Evolutionary conservation across 2,888 invertebrate genomes (phyloP).

Genomic region (Camptogramma bilineatum): DNA sequence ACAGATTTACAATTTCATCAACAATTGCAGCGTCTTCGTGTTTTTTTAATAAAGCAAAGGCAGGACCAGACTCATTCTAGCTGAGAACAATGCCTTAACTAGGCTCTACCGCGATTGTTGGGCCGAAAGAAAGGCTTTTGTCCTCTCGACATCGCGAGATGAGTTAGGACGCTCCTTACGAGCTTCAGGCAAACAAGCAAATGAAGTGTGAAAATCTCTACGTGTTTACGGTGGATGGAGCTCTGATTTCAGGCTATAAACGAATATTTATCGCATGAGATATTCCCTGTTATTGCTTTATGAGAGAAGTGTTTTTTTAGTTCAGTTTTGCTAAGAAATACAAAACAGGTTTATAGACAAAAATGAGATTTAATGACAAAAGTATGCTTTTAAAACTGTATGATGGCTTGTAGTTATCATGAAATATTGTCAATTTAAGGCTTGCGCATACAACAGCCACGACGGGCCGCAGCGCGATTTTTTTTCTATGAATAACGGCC

Average conservation of each 20-base stretch:
- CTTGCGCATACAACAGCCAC: no score
- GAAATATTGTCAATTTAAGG: no score
- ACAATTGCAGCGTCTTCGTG: conserved; percentile 27
- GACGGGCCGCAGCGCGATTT: no score
- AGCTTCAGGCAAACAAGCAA: conserved; percentile 47
- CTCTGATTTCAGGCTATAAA: background rate
- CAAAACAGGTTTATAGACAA: no score
- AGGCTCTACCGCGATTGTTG: conserved; percentile 68
- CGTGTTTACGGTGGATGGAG: conserved; percentile 29
- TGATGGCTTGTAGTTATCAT: no score
- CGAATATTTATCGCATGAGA: background rate
- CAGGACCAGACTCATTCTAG: conserved; percentile 54
- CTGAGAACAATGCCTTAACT: conserved; percentile 72
- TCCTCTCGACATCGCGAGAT: conserved; percentile 58
- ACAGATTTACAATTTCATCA: conserved; percentile 30
- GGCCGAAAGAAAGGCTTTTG: conserved; percentile 68
- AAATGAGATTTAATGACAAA: no score
- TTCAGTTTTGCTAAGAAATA: no score
- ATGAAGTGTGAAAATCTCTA: conserved; percentile 43
- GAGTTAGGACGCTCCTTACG: conserved; percentile 55
- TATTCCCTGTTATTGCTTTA: background rate
- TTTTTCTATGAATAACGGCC: no score
- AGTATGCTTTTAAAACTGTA: no score
- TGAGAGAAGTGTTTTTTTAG: background rate
- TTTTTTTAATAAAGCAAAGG: conserved; percentile 56